Base-by-base conservation (phyloP, 2,113 vertebrate genomes). In the Pygathrix nemaeus region DNA sequence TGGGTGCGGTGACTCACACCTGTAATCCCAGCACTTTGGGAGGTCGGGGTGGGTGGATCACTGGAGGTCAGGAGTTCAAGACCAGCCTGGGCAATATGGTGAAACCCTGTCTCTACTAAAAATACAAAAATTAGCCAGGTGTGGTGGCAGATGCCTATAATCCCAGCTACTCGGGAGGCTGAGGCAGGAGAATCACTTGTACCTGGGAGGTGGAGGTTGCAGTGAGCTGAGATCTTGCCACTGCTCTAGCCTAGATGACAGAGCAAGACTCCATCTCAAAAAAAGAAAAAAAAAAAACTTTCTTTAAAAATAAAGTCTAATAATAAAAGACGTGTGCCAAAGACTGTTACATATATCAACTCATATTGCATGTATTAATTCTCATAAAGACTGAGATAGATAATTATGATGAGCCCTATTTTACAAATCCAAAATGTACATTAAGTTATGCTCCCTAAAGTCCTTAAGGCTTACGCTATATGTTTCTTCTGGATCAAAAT, bases 401-500 rank as follows among this genome's bases (percentile, higher is more conserved):
- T 45, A 64, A 70, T 5, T 64, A 57, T 38, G 7, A 73, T 40
- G n/a, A 96, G 35, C 3, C 21, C 23, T 73, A 43, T 64, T 80
- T 93, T 45, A 93, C 12, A 96, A 3, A 73, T 18, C 81, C 38
- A 73, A 66, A 86, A 38, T 73, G 20, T 84, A 45, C 14, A 84
- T 43, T 88, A 93, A 92, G 55, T 85, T 90, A 6, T 27, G 11
- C 59, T 96, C 81, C 45, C 70, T 21, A 30, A 80, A 50, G 1
- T 76, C 48, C 85, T 95, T 50, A 50, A 76, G 13, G 45, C 20
- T 93, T 80, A 81, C 2, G 64, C 48, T 61, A 50, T 59, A 40
- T 1, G 12, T 92, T 93, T 84, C 64, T 80, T 96, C 76, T 55
- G 10, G 17, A 94, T 84, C 43, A 93, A 87, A 92, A 66, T 73